These are phyloP conservation scores for Cyprinodon tularosa DNA, from an alignment of 2,113 vertebrate species.

Conservation along the genomic window DNA sequence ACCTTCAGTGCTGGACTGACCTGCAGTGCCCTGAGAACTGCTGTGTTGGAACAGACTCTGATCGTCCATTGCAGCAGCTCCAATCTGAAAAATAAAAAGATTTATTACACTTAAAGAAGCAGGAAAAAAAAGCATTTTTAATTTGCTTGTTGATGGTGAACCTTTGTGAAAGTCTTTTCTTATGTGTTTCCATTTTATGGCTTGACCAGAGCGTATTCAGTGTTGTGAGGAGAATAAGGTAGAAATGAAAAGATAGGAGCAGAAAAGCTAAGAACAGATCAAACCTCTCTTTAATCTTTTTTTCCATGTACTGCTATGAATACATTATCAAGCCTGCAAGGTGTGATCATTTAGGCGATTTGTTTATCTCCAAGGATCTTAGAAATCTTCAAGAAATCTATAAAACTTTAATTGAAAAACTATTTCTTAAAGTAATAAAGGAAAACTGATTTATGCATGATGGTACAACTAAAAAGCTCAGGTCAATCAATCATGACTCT, in stretches of 20 bases:
- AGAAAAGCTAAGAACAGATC: background rate
- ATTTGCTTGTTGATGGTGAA: background rate
- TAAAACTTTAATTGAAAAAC: background rate
- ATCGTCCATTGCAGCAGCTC: slow-evolving; percentile 86
- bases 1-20: slow-evolving; percentile 35
- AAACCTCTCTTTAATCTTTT: background rate
- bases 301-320: background rate
- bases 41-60: slow-evolving; percentile 74
- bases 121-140: background rate
- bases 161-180: background rate
- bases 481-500: background rate
- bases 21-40: slow-evolving; percentile 67
- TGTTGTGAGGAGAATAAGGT: slow-evolving; percentile 20
- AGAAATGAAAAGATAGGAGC: slow-evolving; percentile 38
- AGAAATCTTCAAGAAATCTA: background rate
- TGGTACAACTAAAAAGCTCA: background rate
- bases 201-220: background rate
- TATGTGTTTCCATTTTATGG: background rate
- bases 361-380: background rate
- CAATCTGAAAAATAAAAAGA: slow-evolving; percentile 31
- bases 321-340: background rate
- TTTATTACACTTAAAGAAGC: background rate
- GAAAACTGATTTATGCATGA: too few relatives aligned
- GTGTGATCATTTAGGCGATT: background rate
- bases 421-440: too few relatives aligned